Evolutionary conservation across 2,888 invertebrate species (phyloP).

Genomic region (Vanessa cardui): DNA sequence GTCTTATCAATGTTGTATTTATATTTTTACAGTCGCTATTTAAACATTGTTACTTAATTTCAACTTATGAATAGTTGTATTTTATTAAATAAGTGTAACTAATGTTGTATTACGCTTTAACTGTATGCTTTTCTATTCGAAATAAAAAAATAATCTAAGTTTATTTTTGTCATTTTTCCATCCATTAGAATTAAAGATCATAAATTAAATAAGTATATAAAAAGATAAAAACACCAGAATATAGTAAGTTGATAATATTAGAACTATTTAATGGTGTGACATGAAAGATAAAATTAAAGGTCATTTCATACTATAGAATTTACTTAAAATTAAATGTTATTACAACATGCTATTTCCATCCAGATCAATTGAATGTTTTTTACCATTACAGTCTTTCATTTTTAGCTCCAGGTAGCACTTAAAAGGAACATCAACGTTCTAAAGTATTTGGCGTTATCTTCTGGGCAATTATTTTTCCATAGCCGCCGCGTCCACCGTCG

Average conservation of each 20-base stretch:
- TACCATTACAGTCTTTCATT: slow-evolving; percentile 56
- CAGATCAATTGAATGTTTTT: slow-evolving; percentile 49
- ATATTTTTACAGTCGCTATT: slow-evolving; percentile 17
- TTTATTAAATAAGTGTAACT: slow-evolving; percentile 14
- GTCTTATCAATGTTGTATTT: slow-evolving; percentile 11
- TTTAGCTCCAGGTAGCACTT: slow-evolving; percentile 27
- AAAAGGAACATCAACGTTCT: slow-evolving; percentile 68
- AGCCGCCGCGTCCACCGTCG: slow-evolving; percentile 98
- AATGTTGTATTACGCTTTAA: slow-evolving; percentile 39
- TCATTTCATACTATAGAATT: slow-evolving; percentile 14
- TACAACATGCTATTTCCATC: slow-evolving; percentile 43
- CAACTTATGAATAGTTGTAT: slow-evolving; percentile 22
- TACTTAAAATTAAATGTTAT: slow-evolving; percentile 31
- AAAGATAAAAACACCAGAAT: neutral
- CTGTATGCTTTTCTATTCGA: slow-evolving; percentile 45
- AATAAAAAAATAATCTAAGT: slow-evolving; percentile 27
- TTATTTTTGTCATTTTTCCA: slow-evolving; percentile 5
- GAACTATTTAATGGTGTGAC: no score
- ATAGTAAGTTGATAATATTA: no score
- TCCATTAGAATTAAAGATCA: neutral
- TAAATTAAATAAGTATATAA: neutral
- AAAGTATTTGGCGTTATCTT: slow-evolving; percentile 86
- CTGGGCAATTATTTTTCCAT: slow-evolving; percentile 96
- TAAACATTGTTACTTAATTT: slow-evolving; percentile 28
- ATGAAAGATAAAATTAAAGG: neutral